Evolutionary conservation across 2,888 invertebrate genomes (phyloP), one percentile per base, ranked within the genome.

Genomic region (Galerucella calmariensis): DNA sequence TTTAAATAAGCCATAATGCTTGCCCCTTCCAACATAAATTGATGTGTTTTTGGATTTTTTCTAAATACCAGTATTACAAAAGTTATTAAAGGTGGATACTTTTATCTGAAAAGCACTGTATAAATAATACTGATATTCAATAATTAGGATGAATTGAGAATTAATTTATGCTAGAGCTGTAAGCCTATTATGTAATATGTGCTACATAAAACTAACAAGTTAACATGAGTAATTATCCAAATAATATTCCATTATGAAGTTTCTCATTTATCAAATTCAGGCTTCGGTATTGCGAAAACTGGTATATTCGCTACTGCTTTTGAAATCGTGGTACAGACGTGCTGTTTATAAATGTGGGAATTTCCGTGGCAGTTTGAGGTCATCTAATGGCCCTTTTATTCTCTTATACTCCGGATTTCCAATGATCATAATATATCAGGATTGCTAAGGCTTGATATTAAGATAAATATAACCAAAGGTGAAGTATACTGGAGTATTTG

Each of bases 251-350:
- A 16, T 56, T 16, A 20, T 16, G 16, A 2, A 56, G 56, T 56
- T 9, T 20, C 56, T 56, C 56, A 56, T 56, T 56, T 56, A 56
- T 56, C 56, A 56, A 56, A 56, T n/a, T 20, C 3, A 56, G 20
- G n/a, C 16, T 2, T 16, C 20, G 10, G n/a, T 56, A 56, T 56
- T 56, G 16, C 11, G 11, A 16, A 56, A 56, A 20, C 20, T 2
- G 9, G 16, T 9, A 16, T 56, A 53, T 53, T n/a, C 16, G n/a
- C 53, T 53, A n/a, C n/a, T n/a, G 53, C 20, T 56, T 56, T 20
- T 56, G 56, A 20, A n/a, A 51, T 14, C 14, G 51, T 20, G 16
- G 20, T 56, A 56, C 9, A 20, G 16, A 20, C 56, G 56, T 56
- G 53, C 16, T 20, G 51, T 16, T 56, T 56, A 56, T 56, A 56